These are phyloP conservation scores for Eucidaris tribuloides DNA, from an alignment of 35 echinoderm and acorn worm species.

Conservation along the genomic window DNA sequence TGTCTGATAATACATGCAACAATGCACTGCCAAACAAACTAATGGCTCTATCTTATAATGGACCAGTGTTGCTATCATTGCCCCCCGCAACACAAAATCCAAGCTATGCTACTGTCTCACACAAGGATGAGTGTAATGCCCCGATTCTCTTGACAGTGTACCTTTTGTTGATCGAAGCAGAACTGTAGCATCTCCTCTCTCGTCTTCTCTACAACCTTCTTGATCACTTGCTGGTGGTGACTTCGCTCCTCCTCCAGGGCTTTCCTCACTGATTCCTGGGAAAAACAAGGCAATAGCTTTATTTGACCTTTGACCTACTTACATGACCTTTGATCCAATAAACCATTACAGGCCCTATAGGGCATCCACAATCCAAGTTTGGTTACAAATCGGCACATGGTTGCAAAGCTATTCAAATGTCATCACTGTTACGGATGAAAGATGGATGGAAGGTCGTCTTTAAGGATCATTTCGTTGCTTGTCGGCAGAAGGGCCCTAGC, in stretches of 20 bases:
- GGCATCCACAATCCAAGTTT: not conserved
- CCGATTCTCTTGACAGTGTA: not conserved
- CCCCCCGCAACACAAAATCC: not conserved
- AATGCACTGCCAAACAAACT: not conserved
- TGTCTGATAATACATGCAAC: too few relatives aligned
- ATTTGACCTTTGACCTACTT: not conserved
- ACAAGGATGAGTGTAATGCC: not conserved
- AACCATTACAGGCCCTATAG: too few relatives aligned
- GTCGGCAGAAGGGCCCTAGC: too few relatives aligned
- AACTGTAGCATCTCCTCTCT: slow-evolving; percentile 33
- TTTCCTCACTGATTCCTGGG: slow-evolving; percentile 41
- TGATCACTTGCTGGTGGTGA: slow-evolving; percentile 31
- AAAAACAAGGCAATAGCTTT: not conserved
- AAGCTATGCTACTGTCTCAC: not conserved
- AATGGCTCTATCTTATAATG: not conserved
- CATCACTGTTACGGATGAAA: not conserved
- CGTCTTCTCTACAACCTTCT: slow-evolving; percentile 1
- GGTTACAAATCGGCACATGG: not conserved
- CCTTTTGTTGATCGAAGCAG: slow-evolving; percentile 49
- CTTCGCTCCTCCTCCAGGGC: slow-evolving; percentile 60
- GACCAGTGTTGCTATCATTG: not conserved
- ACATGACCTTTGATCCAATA: too few relatives aligned
- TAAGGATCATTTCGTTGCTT: not conserved
- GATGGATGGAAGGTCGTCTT: not conserved
- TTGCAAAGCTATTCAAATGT: not conserved